These are phyloP conservation scores for Noctua comes DNA, from an alignment of 2,888 invertebrate genomes.

Conservation along the genomic window DNA sequence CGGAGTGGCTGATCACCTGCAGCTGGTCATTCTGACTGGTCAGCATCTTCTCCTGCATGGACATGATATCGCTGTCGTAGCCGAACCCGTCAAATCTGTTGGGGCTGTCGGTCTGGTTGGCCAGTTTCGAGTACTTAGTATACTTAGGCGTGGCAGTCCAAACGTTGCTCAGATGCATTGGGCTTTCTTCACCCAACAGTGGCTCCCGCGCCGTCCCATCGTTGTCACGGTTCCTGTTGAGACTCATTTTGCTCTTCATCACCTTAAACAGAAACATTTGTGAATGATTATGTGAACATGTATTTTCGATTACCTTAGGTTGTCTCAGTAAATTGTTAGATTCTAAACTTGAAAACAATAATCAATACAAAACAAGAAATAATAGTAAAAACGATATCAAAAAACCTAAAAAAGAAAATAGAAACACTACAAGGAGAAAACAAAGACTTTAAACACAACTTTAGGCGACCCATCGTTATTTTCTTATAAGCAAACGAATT, in stretches of 20 bases:
- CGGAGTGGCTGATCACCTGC: slow-evolving; percentile 96
- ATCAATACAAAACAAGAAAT: too few species aligned
- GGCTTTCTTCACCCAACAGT: slow-evolving; percentile 86
- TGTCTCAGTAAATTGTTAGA: background rate
- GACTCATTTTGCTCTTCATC: slow-evolving; percentile 97
- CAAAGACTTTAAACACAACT: background rate
- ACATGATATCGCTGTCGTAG: slow-evolving; percentile 93
- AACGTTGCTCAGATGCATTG: slow-evolving; percentile 88
- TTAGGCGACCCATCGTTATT: background rate
- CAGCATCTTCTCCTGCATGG: slow-evolving; percentile 94
- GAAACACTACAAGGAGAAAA: background rate
- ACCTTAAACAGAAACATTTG: slow-evolving; percentile 85
- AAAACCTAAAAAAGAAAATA: background rate
- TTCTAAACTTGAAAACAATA: background rate
- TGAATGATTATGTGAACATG: background rate
- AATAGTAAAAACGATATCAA: too few species aligned
- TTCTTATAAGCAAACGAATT: background rate
- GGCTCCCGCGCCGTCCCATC: slow-evolving; percentile 96
- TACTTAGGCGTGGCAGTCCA: slow-evolving; percentile 95
- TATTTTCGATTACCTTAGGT: background rate
- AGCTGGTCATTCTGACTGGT: slow-evolving; percentile 97
- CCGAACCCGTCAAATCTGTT: slow-evolving; percentile 80
- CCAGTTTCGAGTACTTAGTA: slow-evolving; percentile 94
- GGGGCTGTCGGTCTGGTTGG: slow-evolving; percentile 94
- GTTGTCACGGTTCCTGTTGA: slow-evolving; percentile 95